These are phyloP conservation scores for Brachyistius frenatus DNA, from an alignment of 2,113 vertebrate species.

Conservation along the genomic window DNA sequence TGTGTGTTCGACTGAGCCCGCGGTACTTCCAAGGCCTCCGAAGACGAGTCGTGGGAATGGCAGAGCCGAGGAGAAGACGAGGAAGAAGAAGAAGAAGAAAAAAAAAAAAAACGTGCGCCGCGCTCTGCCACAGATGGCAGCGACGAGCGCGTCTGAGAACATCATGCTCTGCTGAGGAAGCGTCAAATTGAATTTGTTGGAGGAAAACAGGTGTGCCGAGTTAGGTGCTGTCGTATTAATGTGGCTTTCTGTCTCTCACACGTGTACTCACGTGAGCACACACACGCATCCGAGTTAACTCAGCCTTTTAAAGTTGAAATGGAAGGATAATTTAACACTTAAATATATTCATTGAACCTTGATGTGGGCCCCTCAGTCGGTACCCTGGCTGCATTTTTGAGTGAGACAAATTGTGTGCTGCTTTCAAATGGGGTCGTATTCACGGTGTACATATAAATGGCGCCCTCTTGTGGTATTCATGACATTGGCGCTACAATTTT, in stretches of 20 bases:
- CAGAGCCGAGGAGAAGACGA: no score
- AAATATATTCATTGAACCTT: no score
- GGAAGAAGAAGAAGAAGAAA: no score
- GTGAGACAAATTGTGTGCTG: no score
- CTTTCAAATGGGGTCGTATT: no score
- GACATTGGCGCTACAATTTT: no score
- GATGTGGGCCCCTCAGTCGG: no score
- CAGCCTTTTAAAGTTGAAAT: no score
- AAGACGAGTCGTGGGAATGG: constrained; percentile 17
- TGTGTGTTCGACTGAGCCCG: constrained; percentile 15
- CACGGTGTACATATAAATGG: no score
- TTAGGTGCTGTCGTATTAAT: constrained; percentile 48
- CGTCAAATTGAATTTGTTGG: constrained; percentile 71
- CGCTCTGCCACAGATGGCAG: constrained; percentile 61
- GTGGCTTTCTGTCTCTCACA: constrained; percentile 7
- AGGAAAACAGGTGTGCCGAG: constrained; percentile 62
- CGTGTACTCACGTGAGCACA: background rate
- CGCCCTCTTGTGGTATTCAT: no score
- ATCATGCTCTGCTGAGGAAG: constrained; percentile 63
- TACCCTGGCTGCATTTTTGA: no score
- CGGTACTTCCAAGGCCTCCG: constrained; percentile 36
- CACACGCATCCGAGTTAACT: background rate
- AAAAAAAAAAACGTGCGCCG: background rate
- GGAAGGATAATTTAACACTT: no score
- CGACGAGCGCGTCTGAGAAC: constrained; percentile 50